phyloP scores from a whole-genome alignment of 2,113 vertebrate species.

The Eurystomus gularis region DNA sequence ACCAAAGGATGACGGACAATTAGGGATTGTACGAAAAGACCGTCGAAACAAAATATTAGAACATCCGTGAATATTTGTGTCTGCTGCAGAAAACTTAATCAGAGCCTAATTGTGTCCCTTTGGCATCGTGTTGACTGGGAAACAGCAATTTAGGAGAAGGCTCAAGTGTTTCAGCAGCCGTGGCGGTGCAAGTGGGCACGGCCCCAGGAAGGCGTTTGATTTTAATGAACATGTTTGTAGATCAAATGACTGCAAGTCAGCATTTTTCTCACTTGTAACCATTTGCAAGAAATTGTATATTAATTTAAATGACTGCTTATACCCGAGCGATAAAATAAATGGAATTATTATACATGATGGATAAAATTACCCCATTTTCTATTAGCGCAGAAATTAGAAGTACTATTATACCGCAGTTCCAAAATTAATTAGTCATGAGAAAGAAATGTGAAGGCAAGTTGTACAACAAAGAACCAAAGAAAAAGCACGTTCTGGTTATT shows the following conservation, averaged over 20 bases:
- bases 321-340: background rate
- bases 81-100: background rate
- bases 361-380: background rate
- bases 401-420: background rate
- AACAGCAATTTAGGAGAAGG: background rate
- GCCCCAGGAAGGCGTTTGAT: background rate
- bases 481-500: background rate
- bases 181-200: background rate
- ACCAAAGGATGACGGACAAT: background rate
- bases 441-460: background rate
- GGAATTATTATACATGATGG: background rate
- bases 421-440: background rate
- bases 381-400: background rate
- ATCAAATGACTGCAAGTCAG: background rate
- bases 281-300: background rate
- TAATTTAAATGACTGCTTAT: constrained; percentile 1
- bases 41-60: background rate
- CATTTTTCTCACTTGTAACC: background rate
- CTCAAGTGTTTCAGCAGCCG: background rate
- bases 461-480: background rate
- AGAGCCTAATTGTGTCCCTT: background rate
- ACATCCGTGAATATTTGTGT: background rate
- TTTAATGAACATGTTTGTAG: background rate
- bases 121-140: background rate
- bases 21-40: background rate